These are phyloP conservation scores for Drosophila busckii DNA, from an alignment of 1,140 invertebrate genomes.

Conservation along the genomic window DNA sequence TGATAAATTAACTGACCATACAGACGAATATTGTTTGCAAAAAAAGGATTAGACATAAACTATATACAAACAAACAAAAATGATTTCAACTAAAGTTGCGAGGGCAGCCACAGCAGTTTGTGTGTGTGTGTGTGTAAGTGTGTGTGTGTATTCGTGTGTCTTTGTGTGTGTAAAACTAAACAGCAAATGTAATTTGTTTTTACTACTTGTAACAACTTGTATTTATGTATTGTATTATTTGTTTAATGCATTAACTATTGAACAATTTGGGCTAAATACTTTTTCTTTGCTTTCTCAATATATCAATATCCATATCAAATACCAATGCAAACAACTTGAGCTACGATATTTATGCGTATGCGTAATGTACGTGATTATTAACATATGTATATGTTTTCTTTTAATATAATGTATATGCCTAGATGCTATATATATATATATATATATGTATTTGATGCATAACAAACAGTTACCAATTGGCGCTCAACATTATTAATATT, in stretches of 20 bases:
- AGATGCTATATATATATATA: conserved; percentile 10
- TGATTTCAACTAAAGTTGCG: too few relatives aligned
- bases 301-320: too few relatives aligned
- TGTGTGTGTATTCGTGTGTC: too few relatives aligned
- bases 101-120: too few relatives aligned
- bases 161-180: too few relatives aligned
- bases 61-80: too few relatives aligned
- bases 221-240: conserved; percentile 19
- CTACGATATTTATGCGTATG: conserved; percentile 18
- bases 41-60: too few relatives aligned
- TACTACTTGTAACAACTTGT: too few relatives aligned
- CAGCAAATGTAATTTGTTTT: too few relatives aligned
- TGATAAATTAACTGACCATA: conserved; percentile 61
- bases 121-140: too few relatives aligned
- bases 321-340: conserved; percentile 20
- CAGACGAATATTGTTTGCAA: too few relatives aligned
- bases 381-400: conserved; percentile 6
- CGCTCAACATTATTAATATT: conserved; percentile 17
- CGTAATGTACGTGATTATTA: neutral
- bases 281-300: neutral
- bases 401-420: neutral
- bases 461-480: conserved; percentile 34
- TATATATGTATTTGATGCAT: neutral
- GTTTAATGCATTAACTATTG: conserved; percentile 22
- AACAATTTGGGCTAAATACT: conserved; percentile 19